Evolutionary conservation across 1,140 invertebrate species (phyloP), one percentile per base, ranked within the genome.

Genomic region (Drosophila repleta): DNA sequence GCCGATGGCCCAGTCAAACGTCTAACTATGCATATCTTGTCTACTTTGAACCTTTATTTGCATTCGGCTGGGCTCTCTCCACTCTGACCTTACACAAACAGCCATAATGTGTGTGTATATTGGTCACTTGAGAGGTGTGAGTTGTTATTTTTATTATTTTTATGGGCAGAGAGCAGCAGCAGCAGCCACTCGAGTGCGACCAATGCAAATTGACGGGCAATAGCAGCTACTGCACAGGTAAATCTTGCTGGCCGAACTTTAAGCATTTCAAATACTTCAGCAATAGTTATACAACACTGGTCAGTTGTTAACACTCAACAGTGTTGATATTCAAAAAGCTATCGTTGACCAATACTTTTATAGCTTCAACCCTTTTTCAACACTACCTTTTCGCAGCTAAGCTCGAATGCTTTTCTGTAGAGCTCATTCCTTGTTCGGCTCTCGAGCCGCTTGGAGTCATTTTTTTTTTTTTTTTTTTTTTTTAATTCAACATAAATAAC

Each of bases 41-140:
- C 79, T 63, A 46, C 72, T 67, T 72, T 67, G 41, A 37, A 67
- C 32, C 58, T 80, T 73, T 77, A 82, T 80, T 80, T 82, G 78
- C 74, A 82, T 77, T 62, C 46, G 39, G 41, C 76, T 26, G 58
- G 58, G 46, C 51, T 65, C 66, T 46, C 24, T 21, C 17, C 17
- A 15, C 70, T 69, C n/a, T 52, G 69, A 74, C 74, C 79, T 82
- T 77, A 77, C 13, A 46, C 60, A 82, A 77, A 81, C 41, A 80
- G 15, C 17, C 64, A 57, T 79, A 57, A 69, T 66, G 5, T 35
- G 18, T 65, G 15, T 52, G 7, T 17, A 18, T 17, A 26, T 18
- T 37, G 51, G 62, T 32, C 69, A 63, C 57, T 52, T 45, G 69
- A 79, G 43, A 53, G 52, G 68, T 56, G 53, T 51, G 57, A 66